Evolutionary conservation across 1,140 invertebrate genomes (phyloP).

Genomic region (Dryas iulia): DNA sequence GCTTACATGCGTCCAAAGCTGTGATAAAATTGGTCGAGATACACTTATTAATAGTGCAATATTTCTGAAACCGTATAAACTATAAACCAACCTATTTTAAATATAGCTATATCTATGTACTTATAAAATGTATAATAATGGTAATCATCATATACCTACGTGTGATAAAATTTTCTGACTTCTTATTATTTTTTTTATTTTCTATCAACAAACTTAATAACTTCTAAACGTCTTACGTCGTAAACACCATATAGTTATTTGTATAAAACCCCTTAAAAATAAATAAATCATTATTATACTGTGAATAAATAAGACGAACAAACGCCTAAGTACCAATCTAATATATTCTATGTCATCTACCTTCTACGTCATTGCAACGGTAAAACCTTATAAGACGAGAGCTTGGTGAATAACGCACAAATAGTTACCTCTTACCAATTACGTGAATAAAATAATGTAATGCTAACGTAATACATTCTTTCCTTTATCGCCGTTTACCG

Average conservation of each 20-base stretch:
- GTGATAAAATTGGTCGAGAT: background rate
- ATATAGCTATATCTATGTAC: background rate
- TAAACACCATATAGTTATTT: no score
- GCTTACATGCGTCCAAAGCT: background rate
- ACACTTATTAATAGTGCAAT: background rate
- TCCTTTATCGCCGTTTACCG: slow-evolving; percentile 41
- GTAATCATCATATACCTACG: no score
- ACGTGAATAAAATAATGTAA: slow-evolving; percentile 46
- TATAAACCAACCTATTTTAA: background rate
- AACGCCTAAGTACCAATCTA: background rate
- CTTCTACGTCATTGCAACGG: slow-evolving; percentile 14
- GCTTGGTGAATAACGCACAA: slow-evolving; percentile 29
- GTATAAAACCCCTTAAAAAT: no score
- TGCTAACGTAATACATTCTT: slow-evolving; percentile 44
- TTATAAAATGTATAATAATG: no score
- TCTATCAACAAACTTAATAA: no score
- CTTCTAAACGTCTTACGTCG: no score
- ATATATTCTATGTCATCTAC: background rate
- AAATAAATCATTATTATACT: no score
- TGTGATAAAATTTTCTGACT: no score
- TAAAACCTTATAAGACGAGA: slow-evolving; percentile 31
- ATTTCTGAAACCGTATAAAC: background rate
- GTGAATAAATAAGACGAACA: background rate
- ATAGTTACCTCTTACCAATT: slow-evolving; percentile 30
- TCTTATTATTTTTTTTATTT: no score